Evolutionary conservation across 2,113 vertebrate genomes (phyloP).

Genomic region (Donacobius atricapilla): DNA sequence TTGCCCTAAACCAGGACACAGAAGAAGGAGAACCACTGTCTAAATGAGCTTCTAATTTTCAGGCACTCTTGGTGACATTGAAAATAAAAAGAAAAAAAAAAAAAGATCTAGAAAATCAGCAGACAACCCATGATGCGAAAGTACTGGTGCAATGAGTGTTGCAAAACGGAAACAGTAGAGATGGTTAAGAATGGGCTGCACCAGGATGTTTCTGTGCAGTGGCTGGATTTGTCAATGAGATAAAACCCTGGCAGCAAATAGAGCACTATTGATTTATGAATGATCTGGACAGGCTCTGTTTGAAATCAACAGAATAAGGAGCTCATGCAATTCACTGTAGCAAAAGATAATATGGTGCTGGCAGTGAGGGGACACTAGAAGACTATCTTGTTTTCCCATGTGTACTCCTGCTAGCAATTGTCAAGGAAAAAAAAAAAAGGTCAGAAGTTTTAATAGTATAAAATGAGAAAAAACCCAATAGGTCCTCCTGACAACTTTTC

Average conservation of each 20-base stretch:
- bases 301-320: background rate
- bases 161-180: background rate
- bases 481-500: background rate
- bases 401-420: background rate
- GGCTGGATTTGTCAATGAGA: background rate
- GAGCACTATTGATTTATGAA: background rate
- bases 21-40: background rate
- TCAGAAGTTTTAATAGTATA: background rate
- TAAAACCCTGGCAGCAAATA: background rate
- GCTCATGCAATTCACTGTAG: background rate
- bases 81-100: constrained; percentile 19
- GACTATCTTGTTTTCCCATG: background rate
- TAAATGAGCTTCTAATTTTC: background rate
- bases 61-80: background rate
- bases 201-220: background rate
- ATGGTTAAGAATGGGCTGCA: background rate
- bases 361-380: background rate
- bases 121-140: background rate
- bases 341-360: background rate
- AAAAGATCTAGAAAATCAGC: background rate
- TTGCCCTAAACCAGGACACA: too few species aligned
- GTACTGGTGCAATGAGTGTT: background rate
- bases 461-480: background rate
- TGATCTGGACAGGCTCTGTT: background rate
- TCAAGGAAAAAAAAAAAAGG: too few species aligned